phyloP scores from a whole-genome alignment of 2,888 invertebrate species.

The Buathra laborator region DNA sequence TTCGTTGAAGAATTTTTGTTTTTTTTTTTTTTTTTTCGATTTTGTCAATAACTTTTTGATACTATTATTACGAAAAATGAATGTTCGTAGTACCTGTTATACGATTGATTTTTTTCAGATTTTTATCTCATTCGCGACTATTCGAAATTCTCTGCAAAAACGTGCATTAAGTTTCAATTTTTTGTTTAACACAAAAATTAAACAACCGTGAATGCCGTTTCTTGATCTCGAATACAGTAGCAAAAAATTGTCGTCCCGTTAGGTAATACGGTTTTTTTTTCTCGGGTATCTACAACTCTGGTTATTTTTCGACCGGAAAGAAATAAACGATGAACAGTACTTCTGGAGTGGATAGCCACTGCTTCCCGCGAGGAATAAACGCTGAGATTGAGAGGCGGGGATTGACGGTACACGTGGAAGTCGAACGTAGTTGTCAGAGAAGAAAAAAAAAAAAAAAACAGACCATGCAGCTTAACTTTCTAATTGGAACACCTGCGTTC shows the following conservation, averaged over 20 bases:
- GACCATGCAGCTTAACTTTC: slow-evolving; percentile 49
- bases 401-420: slow-evolving; percentile 7
- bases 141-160: background rate
- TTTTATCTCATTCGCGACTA: background rate
- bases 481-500: slow-evolving; percentile 51
- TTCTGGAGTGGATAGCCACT: background rate
- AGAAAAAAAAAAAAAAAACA: slow-evolving; percentile 23
- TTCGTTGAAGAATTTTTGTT: background rate
- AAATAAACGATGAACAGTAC: slow-evolving; percentile 2
- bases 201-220: background rate
- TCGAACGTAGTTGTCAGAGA: slow-evolving; percentile 18
- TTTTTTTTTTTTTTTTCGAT: too few species aligned
- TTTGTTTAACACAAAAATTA: background rate
- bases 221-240: background rate
- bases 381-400: background rate
- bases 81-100: background rate
- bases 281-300: background rate
- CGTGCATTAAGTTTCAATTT: background rate
- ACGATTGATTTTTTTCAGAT: background rate
- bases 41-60: background rate
- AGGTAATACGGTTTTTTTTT: background rate
- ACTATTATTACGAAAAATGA: background rate
- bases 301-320: background rate
- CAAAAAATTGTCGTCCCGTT: background rate
- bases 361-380: background rate